Percentiles rank a stretch among this genome's conserved stretches.
phyloP scores from a whole-genome alignment of 2,797 vertebrate genomes.

The Emys orbicularis region DNA sequence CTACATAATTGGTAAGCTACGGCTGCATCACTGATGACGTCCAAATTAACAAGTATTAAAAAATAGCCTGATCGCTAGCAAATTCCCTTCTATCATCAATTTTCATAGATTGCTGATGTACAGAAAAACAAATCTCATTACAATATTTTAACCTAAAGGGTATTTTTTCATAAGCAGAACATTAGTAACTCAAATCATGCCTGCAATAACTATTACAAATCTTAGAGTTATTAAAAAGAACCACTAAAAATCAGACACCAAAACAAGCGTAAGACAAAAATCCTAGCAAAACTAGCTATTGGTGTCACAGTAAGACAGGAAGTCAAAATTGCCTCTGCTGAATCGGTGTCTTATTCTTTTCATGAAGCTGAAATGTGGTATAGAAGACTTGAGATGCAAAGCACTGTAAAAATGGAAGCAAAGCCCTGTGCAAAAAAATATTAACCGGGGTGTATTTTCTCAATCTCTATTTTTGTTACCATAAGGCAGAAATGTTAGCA shows the following conservation, averaged over 20 bases:
- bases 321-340: neutral
- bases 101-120: neutral
- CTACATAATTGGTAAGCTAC: neutral
- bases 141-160: neutral
- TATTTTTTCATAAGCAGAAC: constrained; percentile 5
- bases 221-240: neutral
- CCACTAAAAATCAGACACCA: constrained; percentile 27
- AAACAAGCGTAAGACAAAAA: constrained; percentile 53
- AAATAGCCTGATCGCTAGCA: neutral
- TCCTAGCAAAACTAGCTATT: constrained; percentile 46
- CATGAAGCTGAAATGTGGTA: constrained; percentile 9
- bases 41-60: constrained; percentile 38
- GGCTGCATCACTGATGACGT: constrained; percentile 8
- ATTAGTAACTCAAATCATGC: neutral
- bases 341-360: neutral
- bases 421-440: neutral
- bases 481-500: neutral
- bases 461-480: neutral
- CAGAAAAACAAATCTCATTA: neutral
- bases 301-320: constrained; percentile 47
- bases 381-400: constrained; percentile 45
- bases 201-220: neutral
- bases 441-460: neutral
- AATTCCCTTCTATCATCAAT: neutral
- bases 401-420: constrained; percentile 14